These are phyloP conservation scores for Myotis daubentonii DNA, from an alignment of 2,797 vertebrate genomes.

Conservation along the genomic window DNA sequence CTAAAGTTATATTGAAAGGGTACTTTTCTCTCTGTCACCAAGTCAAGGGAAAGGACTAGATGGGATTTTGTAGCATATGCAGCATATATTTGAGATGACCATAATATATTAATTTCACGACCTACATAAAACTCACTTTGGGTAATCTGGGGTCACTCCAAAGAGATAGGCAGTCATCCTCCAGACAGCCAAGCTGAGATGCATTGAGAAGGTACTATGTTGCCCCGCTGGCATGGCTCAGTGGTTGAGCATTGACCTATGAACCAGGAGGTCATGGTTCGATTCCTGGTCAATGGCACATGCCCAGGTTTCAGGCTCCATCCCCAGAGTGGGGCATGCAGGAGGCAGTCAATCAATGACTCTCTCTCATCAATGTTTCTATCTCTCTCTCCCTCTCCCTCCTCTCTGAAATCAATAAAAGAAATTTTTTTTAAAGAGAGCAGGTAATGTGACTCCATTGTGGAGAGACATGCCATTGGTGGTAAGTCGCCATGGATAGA, in stretches of 20 bases:
- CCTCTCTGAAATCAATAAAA: too few species aligned
- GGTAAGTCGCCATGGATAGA: neutral
- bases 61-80: neutral
- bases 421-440: neutral
- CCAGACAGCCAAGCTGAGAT: neutral
- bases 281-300: too few species aligned
- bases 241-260: too few species aligned
- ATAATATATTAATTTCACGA: neutral
- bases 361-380: too few species aligned
- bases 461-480: neutral
- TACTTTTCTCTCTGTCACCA: slow-evolving; percentile 3
- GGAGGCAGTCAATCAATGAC: too few species aligned
- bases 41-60: neutral
- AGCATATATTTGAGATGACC: neutral
- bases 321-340: too few species aligned
- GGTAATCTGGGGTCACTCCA: neutral
- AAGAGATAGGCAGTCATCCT: neutral
- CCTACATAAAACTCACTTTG: neutral
- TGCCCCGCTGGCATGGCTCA: too few species aligned
- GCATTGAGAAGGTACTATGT: neutral
- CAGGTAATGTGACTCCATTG: neutral
- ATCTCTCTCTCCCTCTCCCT: too few species aligned
- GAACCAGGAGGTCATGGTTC: too few species aligned
- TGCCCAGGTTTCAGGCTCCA: too few species aligned
- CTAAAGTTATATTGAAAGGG: neutral